Evolutionary conservation across 2,888 invertebrate species (phyloP).

Genomic region (Eupithecia tripunctaria): DNA sequence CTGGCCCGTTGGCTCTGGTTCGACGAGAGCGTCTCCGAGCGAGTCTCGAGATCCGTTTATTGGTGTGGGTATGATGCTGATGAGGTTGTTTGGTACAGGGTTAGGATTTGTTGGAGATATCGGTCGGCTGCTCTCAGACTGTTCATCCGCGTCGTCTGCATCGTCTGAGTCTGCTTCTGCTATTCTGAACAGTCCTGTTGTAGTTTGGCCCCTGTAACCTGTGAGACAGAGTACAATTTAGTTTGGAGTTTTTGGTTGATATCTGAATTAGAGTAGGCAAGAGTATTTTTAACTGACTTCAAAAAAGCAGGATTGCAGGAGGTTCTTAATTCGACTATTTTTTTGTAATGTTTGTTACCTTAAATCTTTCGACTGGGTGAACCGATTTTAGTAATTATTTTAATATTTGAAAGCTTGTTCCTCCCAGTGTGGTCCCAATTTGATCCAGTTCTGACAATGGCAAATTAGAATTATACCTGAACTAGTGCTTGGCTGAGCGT

Average conservation of each 20-base stretch:
- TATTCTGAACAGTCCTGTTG: slow-evolving; percentile 77
- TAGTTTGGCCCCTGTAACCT: slow-evolving; percentile 79
- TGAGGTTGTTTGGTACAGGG: slow-evolving; percentile 71
- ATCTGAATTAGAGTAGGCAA: background rate
- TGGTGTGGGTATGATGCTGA: slow-evolving; percentile 85
- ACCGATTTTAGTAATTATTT: no score
- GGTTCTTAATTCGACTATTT: no score
- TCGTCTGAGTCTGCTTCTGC: slow-evolving; percentile 85
- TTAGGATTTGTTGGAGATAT: slow-evolving; percentile 65
- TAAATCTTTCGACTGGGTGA: no score
- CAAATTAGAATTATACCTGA: no score
- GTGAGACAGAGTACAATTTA: slow-evolving; percentile 26
- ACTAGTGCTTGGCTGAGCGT: slow-evolving; percentile 87
- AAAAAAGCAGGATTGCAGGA: no score
- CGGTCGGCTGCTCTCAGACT: slow-evolving; percentile 72
- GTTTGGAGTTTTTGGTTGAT: background rate
- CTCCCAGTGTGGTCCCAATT: no score
- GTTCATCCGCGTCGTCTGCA: slow-evolving; percentile 77
- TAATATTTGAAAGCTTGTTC: no score
- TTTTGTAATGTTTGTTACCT: no score
- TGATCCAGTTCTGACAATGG: no score
- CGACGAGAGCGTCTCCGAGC: slow-evolving; percentile 68
- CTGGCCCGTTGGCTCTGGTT: slow-evolving; percentile 56
- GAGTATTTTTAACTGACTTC: no score
- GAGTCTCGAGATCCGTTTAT: slow-evolving; percentile 83